Conservation (phyloP, 2,888 invertebrate genomes). For the Aleiodes testaceus region DNA sequence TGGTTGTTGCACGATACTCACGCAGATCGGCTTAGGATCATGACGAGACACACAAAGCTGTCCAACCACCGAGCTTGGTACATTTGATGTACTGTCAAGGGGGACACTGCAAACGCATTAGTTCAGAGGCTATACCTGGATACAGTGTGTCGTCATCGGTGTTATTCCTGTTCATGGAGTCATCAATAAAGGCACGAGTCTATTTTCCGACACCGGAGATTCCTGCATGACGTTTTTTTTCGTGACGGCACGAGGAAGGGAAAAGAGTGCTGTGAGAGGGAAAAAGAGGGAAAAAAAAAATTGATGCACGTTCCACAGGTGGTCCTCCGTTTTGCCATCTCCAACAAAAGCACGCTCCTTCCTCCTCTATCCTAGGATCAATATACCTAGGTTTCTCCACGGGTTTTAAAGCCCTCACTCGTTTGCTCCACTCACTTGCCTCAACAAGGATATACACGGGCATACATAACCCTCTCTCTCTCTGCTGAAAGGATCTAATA, state of each 20-base stretch:
- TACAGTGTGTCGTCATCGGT: constrained; percentile 2
- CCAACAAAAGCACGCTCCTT: constrained; percentile 40
- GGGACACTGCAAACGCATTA: constrained; percentile 70
- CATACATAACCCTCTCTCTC: constrained; percentile 30
- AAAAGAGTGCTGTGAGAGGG: constrained; percentile 13
- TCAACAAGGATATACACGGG: constrained; percentile 32
- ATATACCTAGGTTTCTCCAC: constrained; percentile 41
- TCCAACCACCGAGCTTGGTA: constrained; percentile 40
- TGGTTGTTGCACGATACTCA: constrained; percentile 45
- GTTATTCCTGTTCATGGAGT: no score
- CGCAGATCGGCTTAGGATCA: constrained; percentile 51
- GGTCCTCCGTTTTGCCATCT: constrained; percentile 44
- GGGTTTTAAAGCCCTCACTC: constrained; percentile 37
- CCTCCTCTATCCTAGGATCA: constrained; percentile 38
- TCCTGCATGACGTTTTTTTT: no score
- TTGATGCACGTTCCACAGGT: constrained; percentile 49
- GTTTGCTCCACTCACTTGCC: constrained; percentile 37
- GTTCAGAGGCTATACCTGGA: constrained; percentile 53
- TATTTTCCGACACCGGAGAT: background rate
- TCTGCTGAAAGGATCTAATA: constrained; percentile 59
- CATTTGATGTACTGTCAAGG: constrained; percentile 67
- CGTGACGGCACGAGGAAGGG: background rate
- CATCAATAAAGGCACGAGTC: background rate
- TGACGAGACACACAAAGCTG: constrained; percentile 43
- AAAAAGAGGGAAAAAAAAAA: constrained; percentile 2